Evolutionary conservation across 2,113 vertebrate species (phyloP).

Genomic region (Andinoacara biseriatus): DNA sequence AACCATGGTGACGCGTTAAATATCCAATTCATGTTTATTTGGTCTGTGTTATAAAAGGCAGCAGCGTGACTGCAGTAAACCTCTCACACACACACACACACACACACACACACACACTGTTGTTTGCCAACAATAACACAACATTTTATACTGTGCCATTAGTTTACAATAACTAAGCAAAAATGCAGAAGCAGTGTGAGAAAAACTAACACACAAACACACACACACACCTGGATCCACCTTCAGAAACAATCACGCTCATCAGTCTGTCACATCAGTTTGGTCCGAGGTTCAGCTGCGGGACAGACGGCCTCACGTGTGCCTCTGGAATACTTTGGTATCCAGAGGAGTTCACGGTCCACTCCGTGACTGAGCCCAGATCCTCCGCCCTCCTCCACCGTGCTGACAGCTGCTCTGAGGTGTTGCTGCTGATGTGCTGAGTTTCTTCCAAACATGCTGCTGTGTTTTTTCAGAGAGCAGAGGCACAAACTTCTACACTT

Average conservation of each 20-base stretch:
- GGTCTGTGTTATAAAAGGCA: not conserved
- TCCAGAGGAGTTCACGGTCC: not conserved
- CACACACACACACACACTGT: no score
- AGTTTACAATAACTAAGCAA: not conserved
- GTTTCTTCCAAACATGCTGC: accelerated
- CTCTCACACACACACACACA: no score
- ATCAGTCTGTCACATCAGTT: not conserved
- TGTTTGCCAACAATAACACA: no score
- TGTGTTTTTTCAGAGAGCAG: no score
- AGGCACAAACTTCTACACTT: no score
- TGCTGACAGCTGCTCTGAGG: not conserved
- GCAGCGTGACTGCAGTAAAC: no score
- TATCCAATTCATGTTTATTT: not conserved
- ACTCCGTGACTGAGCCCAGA: not conserved
- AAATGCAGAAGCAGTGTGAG: not conserved
- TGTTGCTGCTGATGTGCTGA: not conserved
- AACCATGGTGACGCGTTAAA: not conserved
- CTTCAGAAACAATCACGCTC: not conserved
- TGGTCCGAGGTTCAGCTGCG: no score
- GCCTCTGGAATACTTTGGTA: not conserved
- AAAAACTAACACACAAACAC: no score
- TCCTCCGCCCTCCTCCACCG: not conserved
- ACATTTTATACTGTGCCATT: not conserved
- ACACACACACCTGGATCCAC: no score
- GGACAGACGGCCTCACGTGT: not conserved